phyloP scores from a whole-genome alignment of 2,888 invertebrate genomes.

The Tipula lateralis region DNA sequence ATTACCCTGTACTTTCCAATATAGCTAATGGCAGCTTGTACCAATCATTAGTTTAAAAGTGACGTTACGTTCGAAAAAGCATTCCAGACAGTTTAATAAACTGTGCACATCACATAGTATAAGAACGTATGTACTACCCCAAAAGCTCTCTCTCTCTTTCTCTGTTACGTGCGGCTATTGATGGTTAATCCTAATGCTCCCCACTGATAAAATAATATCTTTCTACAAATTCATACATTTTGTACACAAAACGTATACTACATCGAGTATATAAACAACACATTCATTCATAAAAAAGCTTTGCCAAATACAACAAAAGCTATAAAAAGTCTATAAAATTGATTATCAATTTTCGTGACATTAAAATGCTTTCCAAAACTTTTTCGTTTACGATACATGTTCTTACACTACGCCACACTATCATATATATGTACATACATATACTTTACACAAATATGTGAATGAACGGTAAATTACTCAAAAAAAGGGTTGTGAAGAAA shows the following conservation, averaged over 20 bases:
- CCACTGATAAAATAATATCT: background rate
- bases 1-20: too few species aligned
- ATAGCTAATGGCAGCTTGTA: too few species aligned
- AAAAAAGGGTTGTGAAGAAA: background rate
- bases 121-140: too few species aligned
- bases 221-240: background rate
- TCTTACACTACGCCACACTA: background rate
- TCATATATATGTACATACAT: background rate
- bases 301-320: background rate
- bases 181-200: too few species aligned
- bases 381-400: background rate
- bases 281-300: constrained; percentile 7
- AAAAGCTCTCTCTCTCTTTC: too few species aligned
- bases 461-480: background rate
- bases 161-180: too few species aligned
- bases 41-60: too few species aligned
- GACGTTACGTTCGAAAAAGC: too few species aligned
- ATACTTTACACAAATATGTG: background rate
- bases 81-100: too few species aligned
- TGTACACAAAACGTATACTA: background rate
- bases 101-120: too few species aligned
- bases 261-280: background rate
- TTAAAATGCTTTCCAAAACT: background rate
- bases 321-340: constrained; percentile 2
- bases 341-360: constrained; percentile 1